Evolutionary conservation across 2,113 vertebrate species (phyloP).

Genomic region (Phylloscopus trochiloides): DNA sequence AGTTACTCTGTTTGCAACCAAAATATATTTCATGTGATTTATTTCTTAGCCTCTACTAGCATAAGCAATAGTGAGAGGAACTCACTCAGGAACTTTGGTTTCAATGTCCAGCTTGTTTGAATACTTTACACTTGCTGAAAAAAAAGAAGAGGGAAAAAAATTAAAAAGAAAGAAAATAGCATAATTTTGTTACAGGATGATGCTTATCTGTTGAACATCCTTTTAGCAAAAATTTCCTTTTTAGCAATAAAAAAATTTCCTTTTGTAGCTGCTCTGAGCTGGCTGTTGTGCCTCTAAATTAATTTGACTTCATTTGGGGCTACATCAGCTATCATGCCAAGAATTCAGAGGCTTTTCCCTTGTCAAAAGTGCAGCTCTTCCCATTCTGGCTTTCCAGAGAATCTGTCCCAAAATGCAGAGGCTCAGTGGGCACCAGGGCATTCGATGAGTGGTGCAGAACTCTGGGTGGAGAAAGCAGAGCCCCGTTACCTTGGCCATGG

Average conservation of each 20-base stretch:
- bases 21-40: neutral
- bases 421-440: conserved; percentile 49
- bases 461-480: neutral
- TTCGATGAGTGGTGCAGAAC: conserved; percentile 13
- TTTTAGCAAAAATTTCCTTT: neutral
- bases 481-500: neutral
- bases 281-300: neutral
- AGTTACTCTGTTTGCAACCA: neutral
- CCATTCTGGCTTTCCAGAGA: conserved; percentile 41
- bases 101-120: neutral
- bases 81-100: neutral
- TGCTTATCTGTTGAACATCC: neutral
- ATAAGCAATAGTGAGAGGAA: neutral
- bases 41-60: neutral
- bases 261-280: neutral
- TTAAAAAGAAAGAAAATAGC: too few relatives aligned
- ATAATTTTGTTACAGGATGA: neutral
- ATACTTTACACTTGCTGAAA: neutral
- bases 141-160: neutral
- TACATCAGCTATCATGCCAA: neutral
- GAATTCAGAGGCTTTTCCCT: neutral
- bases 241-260: neutral
- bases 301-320: neutral
- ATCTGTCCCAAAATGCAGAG: conserved; percentile 51
- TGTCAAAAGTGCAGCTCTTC: conserved; percentile 16